phyloP scores from a whole-genome alignment of 2,113 vertebrate genomes.

The Oreotrochilus melanogaster region DNA sequence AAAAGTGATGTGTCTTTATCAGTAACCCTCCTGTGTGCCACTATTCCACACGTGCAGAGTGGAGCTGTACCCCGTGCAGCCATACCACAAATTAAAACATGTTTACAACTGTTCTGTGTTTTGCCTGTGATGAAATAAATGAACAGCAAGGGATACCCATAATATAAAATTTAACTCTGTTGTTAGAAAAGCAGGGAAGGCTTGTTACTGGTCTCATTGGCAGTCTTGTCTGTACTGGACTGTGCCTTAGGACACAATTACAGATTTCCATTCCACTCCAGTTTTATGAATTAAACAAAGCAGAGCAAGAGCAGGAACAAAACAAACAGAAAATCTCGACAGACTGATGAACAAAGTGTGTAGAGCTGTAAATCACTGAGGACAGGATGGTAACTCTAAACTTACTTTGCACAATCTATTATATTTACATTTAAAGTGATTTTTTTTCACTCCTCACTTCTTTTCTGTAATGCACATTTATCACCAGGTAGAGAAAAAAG shows the following conservation, averaged over 20 bases:
- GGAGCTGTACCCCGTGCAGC: background rate
- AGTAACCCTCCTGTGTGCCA: background rate
- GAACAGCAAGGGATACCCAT: background rate
- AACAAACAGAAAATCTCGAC: slow-evolving; percentile 14
- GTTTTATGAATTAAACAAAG: slow-evolving; percentile 50
- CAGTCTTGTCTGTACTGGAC: background rate
- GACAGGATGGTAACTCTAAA: slow-evolving; percentile 3
- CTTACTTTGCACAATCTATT: background rate
- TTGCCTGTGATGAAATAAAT: background rate
- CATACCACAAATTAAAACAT: background rate
- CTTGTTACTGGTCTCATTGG: background rate
- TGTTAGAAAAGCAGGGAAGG: background rate
- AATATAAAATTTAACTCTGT: background rate
- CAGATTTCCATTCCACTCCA: background rate
- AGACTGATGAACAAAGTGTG: slow-evolving; percentile 1
- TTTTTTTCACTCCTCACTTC: background rate
- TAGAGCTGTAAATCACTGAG: slow-evolving; percentile 21
- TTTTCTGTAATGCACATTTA: slow-evolving; percentile 13
- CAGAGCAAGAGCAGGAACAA: slow-evolving; percentile 20
- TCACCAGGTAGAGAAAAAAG: slow-evolving; percentile 14
- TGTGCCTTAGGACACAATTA: slow-evolving; percentile 8
- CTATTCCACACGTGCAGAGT: fast-evolving
- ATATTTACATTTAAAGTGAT: slow-evolving; percentile 27
- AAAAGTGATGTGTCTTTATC: background rate
- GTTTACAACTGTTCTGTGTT: background rate